Conservation (phyloP, 2,888 invertebrate species). For the Rhodophaea formosa region DNA sequence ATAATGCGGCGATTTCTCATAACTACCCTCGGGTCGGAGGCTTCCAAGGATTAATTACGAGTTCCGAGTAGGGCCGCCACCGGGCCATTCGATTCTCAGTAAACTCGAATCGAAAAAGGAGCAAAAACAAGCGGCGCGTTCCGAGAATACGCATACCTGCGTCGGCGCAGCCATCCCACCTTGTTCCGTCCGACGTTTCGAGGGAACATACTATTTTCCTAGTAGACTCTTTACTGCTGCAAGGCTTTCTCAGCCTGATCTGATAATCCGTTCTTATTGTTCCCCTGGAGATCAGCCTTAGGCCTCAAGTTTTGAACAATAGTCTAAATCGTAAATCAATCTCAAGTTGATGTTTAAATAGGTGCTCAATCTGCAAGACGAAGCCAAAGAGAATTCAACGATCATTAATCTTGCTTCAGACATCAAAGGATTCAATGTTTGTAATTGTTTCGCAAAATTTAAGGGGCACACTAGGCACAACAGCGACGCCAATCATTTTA, state of each 20-base stretch:
- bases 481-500: too few relatives aligned
- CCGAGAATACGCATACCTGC: slow-evolving; percentile 78
- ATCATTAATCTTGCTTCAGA: too few relatives aligned
- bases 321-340: too few relatives aligned
- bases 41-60: slow-evolving; percentile 80
- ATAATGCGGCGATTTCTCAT: slow-evolving; percentile 74
- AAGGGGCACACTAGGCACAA: too few relatives aligned
- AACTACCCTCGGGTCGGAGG: slow-evolving; percentile 77
- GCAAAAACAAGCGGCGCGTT: slow-evolving; percentile 75
- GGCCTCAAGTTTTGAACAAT: too few relatives aligned
- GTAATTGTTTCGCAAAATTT: too few relatives aligned
- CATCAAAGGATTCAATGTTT: too few relatives aligned
- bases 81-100: slow-evolving; percentile 78
- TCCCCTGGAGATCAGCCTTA: too few relatives aligned
- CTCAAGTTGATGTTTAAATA: too few relatives aligned
- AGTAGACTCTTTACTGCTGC: slow-evolving; percentile 39
- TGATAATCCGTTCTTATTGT: too few relatives aligned
- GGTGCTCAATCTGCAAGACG: too few relatives aligned
- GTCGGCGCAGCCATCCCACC: slow-evolving; percentile 66
- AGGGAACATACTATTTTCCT: slow-evolving; percentile 63
- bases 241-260: slow-evolving; percentile 25
- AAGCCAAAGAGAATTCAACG: too few relatives aligned
- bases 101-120: slow-evolving; percentile 79
- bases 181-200: slow-evolving; percentile 57
- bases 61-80: slow-evolving; percentile 79